Evolutionary conservation across 2,113 vertebrate genomes (phyloP).

Genomic region (Seriola aureovittata): DNA sequence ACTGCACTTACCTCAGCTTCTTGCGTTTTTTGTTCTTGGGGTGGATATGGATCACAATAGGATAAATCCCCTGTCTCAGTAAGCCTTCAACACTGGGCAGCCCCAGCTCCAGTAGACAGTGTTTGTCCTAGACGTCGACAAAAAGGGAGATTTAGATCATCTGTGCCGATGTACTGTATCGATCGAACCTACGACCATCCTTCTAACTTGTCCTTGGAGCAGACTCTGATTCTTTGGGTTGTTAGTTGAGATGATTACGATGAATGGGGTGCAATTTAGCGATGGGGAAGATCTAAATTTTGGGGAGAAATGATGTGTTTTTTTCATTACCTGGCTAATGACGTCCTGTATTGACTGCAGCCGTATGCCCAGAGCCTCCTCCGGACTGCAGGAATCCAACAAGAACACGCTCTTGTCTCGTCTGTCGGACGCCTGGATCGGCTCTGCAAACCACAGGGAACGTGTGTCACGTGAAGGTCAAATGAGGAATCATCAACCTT

Average conservation of each 20-base stretch:
- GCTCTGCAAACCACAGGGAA: constrained; percentile 69
- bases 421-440: constrained; percentile 69
- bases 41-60: constrained; percentile 83
- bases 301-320: background rate
- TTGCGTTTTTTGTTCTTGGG: constrained; percentile 85
- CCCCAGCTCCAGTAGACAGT: constrained; percentile 84
- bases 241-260: background rate
- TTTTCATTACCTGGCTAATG: constrained; percentile 77
- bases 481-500: background rate
- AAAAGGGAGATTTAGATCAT: constrained; percentile 5
- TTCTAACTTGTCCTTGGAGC: background rate
- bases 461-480: background rate
- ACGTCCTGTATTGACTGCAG: constrained; percentile 84
- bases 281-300: background rate
- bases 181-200: background rate
- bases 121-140: constrained; percentile 77
- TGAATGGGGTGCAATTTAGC: background rate
- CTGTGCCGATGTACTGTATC: background rate
- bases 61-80: constrained; percentile 82
- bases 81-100: constrained; percentile 79
- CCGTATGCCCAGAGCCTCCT: constrained; percentile 76
- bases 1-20: constrained; percentile 76
- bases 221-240: background rate
- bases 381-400: constrained; percentile 69
- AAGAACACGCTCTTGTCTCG: constrained; percentile 78